These are phyloP conservation scores for Oreochromis grahami DNA, from an alignment of 2,797 vertebrate species.

Conservation along the genomic window DNA sequence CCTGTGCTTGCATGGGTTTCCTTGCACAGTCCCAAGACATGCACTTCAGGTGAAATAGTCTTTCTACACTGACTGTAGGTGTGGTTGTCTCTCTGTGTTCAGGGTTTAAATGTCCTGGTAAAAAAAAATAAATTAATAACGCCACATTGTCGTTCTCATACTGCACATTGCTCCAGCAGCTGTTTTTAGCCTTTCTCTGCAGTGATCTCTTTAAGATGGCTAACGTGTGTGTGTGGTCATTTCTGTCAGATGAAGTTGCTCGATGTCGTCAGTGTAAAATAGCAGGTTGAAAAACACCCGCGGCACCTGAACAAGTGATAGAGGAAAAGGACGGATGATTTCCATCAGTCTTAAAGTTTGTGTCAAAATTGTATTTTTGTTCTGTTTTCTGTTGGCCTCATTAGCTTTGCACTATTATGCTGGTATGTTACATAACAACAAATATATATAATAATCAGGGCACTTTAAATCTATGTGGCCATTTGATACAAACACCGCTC, in stretches of 20 bases:
- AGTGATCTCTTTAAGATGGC: background rate
- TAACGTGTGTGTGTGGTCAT: background rate
- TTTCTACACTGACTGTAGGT: background rate
- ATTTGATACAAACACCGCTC: background rate
- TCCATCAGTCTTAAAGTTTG: background rate
- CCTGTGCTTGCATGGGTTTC: background rate
- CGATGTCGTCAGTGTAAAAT: fast-evolving
- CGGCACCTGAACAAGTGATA: background rate
- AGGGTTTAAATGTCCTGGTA: background rate
- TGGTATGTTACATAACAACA: background rate
- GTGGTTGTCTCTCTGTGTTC: background rate
- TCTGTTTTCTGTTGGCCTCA: background rate
- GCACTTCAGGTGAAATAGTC: background rate
- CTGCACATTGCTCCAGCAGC: background rate
- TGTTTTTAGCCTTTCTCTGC: background rate
- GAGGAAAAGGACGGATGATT: fast-evolving
- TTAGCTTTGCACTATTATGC: background rate
- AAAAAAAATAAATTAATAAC: background rate
- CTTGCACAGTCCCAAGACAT: background rate
- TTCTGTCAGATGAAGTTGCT: background rate
- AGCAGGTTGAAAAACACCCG: background rate
- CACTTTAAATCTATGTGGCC: background rate
- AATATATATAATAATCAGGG: background rate
- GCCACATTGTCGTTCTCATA: background rate
- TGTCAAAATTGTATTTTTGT: background rate